Evolutionary conservation across 1,140 invertebrate species (phyloP), one percentile per base, ranked within the genome.

Genomic region (Euwallacea fornicatus): DNA sequence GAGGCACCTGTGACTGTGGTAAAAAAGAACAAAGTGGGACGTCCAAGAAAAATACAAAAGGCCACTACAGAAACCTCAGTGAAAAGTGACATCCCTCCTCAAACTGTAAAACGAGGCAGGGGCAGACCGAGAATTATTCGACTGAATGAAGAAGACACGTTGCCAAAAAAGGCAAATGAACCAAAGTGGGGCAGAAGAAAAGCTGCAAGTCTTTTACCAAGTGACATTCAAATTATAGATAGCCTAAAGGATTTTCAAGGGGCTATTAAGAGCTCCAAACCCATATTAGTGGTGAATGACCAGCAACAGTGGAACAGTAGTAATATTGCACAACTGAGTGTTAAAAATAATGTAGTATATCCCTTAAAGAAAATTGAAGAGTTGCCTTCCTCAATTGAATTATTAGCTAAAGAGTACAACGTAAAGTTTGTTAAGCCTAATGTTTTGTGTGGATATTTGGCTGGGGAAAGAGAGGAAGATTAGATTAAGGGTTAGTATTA

Each of bases 381-480:
- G 16, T 16, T 58, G n/a, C 55, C 55, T 58, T 33, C 21, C 13
- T 58, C n/a, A 16, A 58, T 58, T 15, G 21, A 21, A 15, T 33
- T 15, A 58, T 15, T 44, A 7, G 61, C 61, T 7, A 21, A 46
- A 44, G 21, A 7, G 10, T 63, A 42, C 42, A 63, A 63, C 46
- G 13, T 63, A 15, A 44, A 47, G n/a, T 63, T 63, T 47, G 61
- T 63, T 44, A 44, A 46, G 15, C 61, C 61, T 63, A 44, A 47
- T 3, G 16, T 63, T 46, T 63, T 63, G 16, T 44, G 42, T 11
- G 13, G 13, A 11, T 47, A 63, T 15, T 44, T 63, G 7, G 9
- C 59, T 13, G 59, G 59, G n/a, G 33, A 61, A 61, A 61, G 42
- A 43, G 54, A 50, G 13, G 13, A 10, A 11, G 46, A 50, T 6